Base-by-base conservation (phyloP, 2,113 vertebrate genomes). In the Anhinga rufa region DNA sequence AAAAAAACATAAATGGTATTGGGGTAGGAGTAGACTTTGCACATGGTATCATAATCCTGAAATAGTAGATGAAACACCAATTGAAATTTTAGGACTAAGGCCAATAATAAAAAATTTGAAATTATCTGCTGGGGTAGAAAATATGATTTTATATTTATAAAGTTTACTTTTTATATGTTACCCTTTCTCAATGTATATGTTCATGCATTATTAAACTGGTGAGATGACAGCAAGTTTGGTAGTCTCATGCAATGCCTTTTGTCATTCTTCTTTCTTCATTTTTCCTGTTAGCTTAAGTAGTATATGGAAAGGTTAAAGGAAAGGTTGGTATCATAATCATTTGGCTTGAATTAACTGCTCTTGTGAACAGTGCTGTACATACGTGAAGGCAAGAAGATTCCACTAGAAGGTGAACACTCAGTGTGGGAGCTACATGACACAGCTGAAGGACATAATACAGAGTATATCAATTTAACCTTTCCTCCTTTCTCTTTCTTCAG, bases 271-370 rank as follows among this genome's bases (percentile, higher is more conserved):
- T 15, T 71, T 64, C 25, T 82, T 62, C 5, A 17, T 71, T 69
- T 90, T 91, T 91, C 16, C 24, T 52, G 11, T 44, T 77, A 54
- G 26, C 32, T 88, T 74, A 81, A 90, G 48, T 28, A 60, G 28
- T 61, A 12, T 40, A 42, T 14, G 31, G 28, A 70, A 92, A 65
- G 25, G 21, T 62, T 86, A 84, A 49, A 77, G 20, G 15, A 65
- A 77, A 58, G 9, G 6, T 49, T 0, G 0, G 5, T 54, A 8
- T 78, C 32, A 9, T 49, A 29, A 19, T 38, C 1, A 38, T 68
- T 91, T 75, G n/a, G 5, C 34, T 71, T 92, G 55, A 89, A 82
- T 54, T 89, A 49, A 57, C 44, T 34, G 25, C 32, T 68, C 6
- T 1, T 21, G 38, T 61, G 70, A 79, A 40, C 29, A 54, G 25